Conservation (phyloP, 2,113 vertebrate species). For the Sylvilagus bachmani region DNA sequence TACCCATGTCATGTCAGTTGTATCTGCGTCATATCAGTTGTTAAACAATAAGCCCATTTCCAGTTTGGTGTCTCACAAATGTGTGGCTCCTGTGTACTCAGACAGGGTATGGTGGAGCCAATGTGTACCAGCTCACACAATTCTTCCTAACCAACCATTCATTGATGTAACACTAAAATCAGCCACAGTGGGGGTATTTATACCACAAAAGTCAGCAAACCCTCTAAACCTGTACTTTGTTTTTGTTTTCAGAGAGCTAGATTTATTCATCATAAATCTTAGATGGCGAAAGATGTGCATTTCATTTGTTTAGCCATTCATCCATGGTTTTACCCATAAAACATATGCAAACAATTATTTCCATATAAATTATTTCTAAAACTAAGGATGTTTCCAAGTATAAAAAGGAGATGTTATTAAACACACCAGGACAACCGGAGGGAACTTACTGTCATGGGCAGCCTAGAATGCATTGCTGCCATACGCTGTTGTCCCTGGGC, state of each 20-base stretch:
- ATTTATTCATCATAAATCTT: neutral
- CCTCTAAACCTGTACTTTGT: neutral
- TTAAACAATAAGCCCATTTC: neutral
- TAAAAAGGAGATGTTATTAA: neutral
- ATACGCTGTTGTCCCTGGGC: neutral
- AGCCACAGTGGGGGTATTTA: neutral
- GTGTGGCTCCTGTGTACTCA: neutral
- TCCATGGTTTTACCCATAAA: neutral
- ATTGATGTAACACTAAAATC: neutral
- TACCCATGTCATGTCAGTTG: neutral
- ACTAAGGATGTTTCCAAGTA: neutral
- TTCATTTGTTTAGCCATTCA: neutral
- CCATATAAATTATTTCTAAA: neutral
- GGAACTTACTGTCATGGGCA: neutral
- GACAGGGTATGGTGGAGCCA: neutral
- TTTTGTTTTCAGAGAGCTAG: slow-evolving; percentile 24
- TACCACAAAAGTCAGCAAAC: neutral
- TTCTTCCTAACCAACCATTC: neutral
- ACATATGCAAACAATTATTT: neutral
- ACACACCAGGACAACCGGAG: neutral
- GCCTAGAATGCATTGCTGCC: neutral
- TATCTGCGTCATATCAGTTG: neutral
- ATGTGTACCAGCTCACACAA: neutral
- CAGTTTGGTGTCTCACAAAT: neutral
- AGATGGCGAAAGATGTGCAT: neutral